These are phyloP conservation scores for Heloderma charlesbogerti DNA, from an alignment of 2,113 vertebrate genomes.

Conservation along the genomic window DNA sequence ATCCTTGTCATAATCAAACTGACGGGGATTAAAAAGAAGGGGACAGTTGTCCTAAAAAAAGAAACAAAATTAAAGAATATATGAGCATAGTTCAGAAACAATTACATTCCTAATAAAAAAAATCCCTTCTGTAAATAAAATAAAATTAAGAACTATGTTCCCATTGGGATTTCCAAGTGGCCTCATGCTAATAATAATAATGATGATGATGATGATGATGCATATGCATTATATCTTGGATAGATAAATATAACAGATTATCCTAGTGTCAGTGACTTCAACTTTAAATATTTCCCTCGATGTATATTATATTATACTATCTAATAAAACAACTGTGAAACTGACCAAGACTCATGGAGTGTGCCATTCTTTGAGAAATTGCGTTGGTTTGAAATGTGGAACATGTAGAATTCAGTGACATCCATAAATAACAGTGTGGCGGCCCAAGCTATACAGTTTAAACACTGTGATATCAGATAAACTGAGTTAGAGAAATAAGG, in stretches of 20 bases:
- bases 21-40: slow-evolving; percentile 94
- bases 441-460: neutral
- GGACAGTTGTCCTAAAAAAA: slow-evolving; percentile 91
- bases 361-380: neutral
- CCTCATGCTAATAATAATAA: neutral
- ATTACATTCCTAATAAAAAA: neutral
- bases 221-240: neutral
- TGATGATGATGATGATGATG: neutral
- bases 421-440: neutral
- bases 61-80: neutral
- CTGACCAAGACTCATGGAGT: neutral
- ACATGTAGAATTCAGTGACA: neutral
- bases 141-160: neutral
- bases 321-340: neutral
- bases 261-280: neutral
- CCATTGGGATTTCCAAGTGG: neutral
- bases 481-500: neutral
- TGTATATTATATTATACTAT: neutral
- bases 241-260: neutral
- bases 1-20: slow-evolving; percentile 96
- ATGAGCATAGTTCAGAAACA: neutral
- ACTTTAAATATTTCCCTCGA: neutral
- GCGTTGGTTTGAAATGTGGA: neutral
- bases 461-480: neutral
- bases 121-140: neutral